A percentile compares a stretch with the other conserved stretches of the same genome.
Conservation (phyloP, 2,888 invertebrate species). For the Eulithis prunata region DNA sequence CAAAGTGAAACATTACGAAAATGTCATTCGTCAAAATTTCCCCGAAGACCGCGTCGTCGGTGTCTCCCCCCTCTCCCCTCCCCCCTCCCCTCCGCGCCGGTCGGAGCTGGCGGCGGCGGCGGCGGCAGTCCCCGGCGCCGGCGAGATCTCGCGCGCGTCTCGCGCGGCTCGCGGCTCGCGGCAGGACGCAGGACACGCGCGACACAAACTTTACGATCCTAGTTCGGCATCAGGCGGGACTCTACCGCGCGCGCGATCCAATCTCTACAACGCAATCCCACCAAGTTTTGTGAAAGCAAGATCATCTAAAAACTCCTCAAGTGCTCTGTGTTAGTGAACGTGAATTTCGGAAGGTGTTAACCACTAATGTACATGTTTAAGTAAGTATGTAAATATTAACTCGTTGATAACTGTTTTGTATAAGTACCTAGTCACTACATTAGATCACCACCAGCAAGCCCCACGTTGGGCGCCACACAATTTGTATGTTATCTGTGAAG, state of each 20-base stretch:
- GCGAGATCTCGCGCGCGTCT: conserved; percentile 10
- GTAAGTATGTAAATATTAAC: too few species aligned
- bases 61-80: conserved; percentile 12
- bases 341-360: neutral
- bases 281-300: conserved; percentile 6
- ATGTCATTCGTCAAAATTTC: conserved; percentile 78
- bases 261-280: neutral
- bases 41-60: conserved; percentile 60
- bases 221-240: conserved; percentile 16
- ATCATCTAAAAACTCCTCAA: conserved; percentile 18
- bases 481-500: neutral
- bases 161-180: too few species aligned
- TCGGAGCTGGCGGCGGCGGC: neutral
- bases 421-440: too few species aligned
- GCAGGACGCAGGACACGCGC: neutral
- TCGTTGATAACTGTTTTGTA: too few species aligned
- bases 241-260: neutral
- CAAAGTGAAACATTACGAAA: conserved; percentile 68
- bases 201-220: conserved; percentile 28
- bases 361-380: neutral
- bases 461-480: conserved; percentile 11
- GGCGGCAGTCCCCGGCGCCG: conserved; percentile 24
- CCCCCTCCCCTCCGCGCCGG: neutral
- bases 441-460: neutral
- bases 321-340: conserved; percentile 6